A percentile compares a stretch with the other conserved stretches of the same genome.
These are phyloP conservation scores for Pristis pectinata DNA, from an alignment of 2,797 vertebrate genomes.

Conservation along the genomic window DNA sequence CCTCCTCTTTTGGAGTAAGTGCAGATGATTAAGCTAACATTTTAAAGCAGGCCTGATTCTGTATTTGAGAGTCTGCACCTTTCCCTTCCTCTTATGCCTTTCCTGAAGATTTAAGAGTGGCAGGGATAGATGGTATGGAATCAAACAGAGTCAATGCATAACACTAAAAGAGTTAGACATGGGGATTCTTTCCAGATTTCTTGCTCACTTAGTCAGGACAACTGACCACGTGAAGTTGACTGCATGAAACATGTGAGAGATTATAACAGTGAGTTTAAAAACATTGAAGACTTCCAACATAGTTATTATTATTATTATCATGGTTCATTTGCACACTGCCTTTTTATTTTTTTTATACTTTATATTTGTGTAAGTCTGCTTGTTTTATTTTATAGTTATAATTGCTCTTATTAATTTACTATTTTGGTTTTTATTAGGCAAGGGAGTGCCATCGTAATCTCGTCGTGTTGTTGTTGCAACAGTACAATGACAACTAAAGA, in stretches of 20 bases:
- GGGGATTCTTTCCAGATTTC: neutral
- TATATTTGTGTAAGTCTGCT: too few species aligned
- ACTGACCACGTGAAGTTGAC: neutral
- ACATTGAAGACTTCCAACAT: neutral
- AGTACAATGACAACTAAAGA: too few species aligned
- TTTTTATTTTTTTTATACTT: too few species aligned
- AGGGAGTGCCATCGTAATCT: too few species aligned
- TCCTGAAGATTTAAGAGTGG: neutral
- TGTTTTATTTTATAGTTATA: too few species aligned
- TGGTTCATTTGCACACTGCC: too few species aligned
- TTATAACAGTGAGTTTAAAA: neutral
- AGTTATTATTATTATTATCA: too few species aligned
- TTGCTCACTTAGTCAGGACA: neutral
- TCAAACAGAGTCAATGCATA: too few species aligned
- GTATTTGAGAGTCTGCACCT: neutral
- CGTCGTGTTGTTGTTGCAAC: too few species aligned
- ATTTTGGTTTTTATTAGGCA: too few species aligned
- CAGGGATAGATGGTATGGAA: neutral
- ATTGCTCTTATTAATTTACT: too few species aligned
- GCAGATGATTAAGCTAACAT: neutral
- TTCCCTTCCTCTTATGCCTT: neutral
- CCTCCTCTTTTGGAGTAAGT: neutral
- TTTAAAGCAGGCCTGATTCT: neutral
- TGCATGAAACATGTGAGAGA: neutral
- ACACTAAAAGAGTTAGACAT: too few species aligned